These are phyloP conservation scores for Nemapogon koenigi DNA, from an alignment of 2,888 invertebrate species.

Conservation along the genomic window DNA sequence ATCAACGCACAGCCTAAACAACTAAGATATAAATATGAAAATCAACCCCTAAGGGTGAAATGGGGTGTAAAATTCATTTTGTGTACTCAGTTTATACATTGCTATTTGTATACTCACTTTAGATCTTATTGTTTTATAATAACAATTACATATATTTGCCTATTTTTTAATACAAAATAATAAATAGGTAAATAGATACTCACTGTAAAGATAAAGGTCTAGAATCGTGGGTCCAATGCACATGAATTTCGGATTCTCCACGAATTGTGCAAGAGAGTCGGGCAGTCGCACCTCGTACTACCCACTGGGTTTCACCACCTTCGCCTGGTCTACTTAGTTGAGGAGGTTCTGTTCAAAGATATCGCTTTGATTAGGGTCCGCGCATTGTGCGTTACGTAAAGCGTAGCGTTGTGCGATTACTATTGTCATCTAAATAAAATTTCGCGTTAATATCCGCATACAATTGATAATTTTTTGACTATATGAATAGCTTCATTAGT, in stretches of 20 bases:
- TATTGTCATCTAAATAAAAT: too few relatives aligned
- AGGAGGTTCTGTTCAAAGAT: slow-evolving; percentile 45
- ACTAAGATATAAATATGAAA: background rate
- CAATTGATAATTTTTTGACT: too few relatives aligned
- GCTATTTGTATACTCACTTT: background rate
- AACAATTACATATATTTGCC: background rate
- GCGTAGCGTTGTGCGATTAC: too few relatives aligned
- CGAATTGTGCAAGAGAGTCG: slow-evolving; percentile 66
- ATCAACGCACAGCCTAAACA: too few relatives aligned
- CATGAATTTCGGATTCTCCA: slow-evolving; percentile 69
- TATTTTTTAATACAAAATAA: slow-evolving; percentile 13
- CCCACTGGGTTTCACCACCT: slow-evolving; percentile 51
- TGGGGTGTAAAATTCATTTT: background rate
- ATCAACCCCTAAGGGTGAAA: background rate
- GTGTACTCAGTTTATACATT: background rate
- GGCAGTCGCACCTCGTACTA: slow-evolving; percentile 57
- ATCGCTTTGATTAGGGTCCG: too few relatives aligned
- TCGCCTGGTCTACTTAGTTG: slow-evolving; percentile 37
- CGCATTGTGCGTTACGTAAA: too few relatives aligned
- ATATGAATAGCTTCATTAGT: too few relatives aligned
- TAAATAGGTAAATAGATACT: slow-evolving; percentile 20
- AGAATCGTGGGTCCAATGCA: slow-evolving; percentile 60
- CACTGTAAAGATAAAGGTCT: slow-evolving; percentile 50
- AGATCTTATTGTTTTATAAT: too few relatives aligned
- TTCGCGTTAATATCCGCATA: too few relatives aligned